phyloP scores from a whole-genome alignment of 2,113 vertebrate species.

The Cottus gobio region DNA sequence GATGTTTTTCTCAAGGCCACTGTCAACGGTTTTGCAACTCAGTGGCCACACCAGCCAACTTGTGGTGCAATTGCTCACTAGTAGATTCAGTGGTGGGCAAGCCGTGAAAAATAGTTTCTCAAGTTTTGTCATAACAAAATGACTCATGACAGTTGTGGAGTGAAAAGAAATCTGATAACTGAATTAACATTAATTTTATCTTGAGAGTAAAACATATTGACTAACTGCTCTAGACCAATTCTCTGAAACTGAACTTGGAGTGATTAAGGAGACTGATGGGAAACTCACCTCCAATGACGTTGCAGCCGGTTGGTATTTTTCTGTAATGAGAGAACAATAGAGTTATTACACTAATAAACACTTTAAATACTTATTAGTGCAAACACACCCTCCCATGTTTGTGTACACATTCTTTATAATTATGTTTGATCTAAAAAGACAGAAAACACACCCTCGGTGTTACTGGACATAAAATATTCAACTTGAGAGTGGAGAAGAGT shows the following conservation, averaged over 20 bases:
- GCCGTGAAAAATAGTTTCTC: slow-evolving; percentile 25
- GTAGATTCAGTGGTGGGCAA: not conserved
- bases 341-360: slow-evolving; percentile 30
- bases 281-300: slow-evolving; percentile 92
- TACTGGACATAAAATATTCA: slow-evolving; percentile 40
- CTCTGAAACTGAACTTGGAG: slow-evolving; percentile 7
- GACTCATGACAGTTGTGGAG: not conserved
- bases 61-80: not conserved
- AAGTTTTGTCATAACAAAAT: slow-evolving; percentile 5
- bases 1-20: not conserved
- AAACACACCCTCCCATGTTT: slow-evolving; percentile 39
- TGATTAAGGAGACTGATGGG: not conserved
- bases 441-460: not conserved
- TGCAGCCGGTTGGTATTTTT: slow-evolving; percentile 81
- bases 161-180: not conserved
- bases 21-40: slow-evolving; percentile 2
- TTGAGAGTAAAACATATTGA: not conserved
- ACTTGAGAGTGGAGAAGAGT: not conserved
- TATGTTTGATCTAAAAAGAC: not conserved
- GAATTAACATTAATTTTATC: not conserved
- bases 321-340: slow-evolving; percentile 79
- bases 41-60: not conserved
- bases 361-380: not conserved
- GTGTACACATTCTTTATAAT: not conserved
- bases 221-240: not conserved